Evolutionary conservation across 2,888 invertebrate species (phyloP).

Genomic region (Drosophila lutescens): DNA sequence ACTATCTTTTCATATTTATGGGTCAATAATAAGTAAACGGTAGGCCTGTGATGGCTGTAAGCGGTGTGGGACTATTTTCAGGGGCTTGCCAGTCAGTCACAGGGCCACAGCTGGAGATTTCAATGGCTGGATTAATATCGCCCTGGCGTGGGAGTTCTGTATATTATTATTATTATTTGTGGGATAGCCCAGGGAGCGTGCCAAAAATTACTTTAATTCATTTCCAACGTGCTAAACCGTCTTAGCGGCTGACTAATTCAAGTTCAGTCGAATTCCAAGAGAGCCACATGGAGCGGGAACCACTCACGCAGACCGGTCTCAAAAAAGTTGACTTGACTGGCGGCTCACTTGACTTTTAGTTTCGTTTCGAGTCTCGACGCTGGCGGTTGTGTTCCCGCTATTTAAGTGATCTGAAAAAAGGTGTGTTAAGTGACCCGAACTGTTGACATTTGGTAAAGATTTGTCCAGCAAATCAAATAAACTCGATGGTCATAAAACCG

Average conservation of each 20-base stretch:
- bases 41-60: conserved; percentile 24
- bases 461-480: conserved; percentile 22
- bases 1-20: conserved; percentile 34
- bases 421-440: conserved; percentile 44
- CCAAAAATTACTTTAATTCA: conserved; percentile 32
- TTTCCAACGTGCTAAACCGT: conserved; percentile 24
- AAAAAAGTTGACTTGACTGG: conserved; percentile 15
- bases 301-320: conserved; percentile 32
- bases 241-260: conserved; percentile 65
- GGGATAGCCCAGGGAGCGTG: conserved; percentile 23
- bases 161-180: conserved; percentile 11
- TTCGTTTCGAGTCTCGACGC: conserved; percentile 65
- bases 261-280: conserved; percentile 64
- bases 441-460: conserved; percentile 31
- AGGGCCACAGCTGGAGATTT: conserved; percentile 34
- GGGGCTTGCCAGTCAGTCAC: conserved; percentile 61
- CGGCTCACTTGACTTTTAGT: conserved; percentile 71
- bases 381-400: conserved; percentile 54
- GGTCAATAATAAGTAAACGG: conserved; percentile 15
- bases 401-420: conserved; percentile 14
- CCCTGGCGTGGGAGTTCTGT: conserved; percentile 43
- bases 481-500: conserved; percentile 25
- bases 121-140: conserved; percentile 38
- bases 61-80: conserved; percentile 60
- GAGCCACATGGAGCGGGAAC: conserved; percentile 19